Evolutionary conservation across 2,797 vertebrate species (phyloP).

Genomic region (Limosa lapponica): DNA sequence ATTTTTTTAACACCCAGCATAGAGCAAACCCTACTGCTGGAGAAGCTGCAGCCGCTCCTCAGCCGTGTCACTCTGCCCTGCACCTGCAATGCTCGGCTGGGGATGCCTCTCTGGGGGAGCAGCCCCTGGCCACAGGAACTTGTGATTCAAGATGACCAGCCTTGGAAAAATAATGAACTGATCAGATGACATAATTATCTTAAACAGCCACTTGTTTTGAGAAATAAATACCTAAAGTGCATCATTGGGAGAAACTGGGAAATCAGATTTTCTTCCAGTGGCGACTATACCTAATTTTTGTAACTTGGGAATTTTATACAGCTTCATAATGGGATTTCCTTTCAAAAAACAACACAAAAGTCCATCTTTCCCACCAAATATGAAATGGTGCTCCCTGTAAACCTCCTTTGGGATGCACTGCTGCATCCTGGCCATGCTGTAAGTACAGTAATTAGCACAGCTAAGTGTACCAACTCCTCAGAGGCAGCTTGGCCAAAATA

Average conservation of each 20-base stretch:
- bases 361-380: neutral
- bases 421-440: neutral
- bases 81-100: neutral
- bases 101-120: neutral
- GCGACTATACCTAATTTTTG: neutral
- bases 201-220: neutral
- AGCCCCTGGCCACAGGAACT: neutral
- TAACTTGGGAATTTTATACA: neutral
- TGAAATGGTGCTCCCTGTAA: fast-evolving
- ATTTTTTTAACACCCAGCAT: neutral
- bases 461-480: fast-evolving
- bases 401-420: neutral
- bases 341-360: neutral
- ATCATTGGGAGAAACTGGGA: neutral
- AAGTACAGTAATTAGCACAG: neutral
- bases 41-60: neutral
- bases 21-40: neutral
- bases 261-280: neutral
- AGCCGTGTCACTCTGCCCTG: neutral
- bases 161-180: neutral
- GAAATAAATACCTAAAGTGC: neutral
- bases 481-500: neutral
- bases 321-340: neutral
- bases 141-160: fast-evolving
- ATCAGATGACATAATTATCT: neutral